phyloP scores from a whole-genome alignment of 37 sponge, comb jelly and placozoan genomes.

The Bolinopsis microptera region DNA sequence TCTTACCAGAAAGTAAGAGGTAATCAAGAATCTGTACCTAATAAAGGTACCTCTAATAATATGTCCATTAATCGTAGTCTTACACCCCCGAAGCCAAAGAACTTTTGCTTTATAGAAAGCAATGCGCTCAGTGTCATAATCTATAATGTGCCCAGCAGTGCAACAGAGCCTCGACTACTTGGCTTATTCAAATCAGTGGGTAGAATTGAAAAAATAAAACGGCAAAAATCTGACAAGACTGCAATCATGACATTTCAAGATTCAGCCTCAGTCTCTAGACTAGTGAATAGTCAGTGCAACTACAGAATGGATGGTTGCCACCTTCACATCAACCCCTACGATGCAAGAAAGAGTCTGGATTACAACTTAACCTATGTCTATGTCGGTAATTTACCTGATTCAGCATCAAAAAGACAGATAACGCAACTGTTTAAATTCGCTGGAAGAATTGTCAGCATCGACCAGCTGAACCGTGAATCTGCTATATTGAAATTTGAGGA shows the following conservation, averaged over 20 bases:
- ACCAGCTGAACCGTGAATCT: neutral
- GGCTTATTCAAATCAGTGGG: neutral
- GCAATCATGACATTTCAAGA: neutral
- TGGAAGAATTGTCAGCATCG: neutral
- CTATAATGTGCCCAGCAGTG: neutral
- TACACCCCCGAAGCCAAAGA: neutral
- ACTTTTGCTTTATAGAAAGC: neutral
- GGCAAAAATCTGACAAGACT: neutral
- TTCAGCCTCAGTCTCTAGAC: neutral
- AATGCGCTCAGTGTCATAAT: neutral
- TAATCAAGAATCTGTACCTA: neutral
- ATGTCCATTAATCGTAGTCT: too few relatives aligned
- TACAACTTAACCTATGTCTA: neutral
- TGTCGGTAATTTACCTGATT: neutral
- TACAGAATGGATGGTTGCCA: neutral
- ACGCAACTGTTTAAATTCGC: neutral
- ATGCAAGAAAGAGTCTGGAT: neutral
- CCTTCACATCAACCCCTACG: neutral
- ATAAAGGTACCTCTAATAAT: too few relatives aligned
- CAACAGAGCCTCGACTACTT: neutral
- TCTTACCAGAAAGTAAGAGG: neutral
- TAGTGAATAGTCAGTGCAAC: neutral
- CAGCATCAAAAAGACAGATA: neutral
- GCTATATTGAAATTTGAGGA: neutral
- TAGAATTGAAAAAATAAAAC: neutral